Evolutionary conservation across 2,797 vertebrate genomes (phyloP).

Genomic region (Anguilla anguilla): DNA sequence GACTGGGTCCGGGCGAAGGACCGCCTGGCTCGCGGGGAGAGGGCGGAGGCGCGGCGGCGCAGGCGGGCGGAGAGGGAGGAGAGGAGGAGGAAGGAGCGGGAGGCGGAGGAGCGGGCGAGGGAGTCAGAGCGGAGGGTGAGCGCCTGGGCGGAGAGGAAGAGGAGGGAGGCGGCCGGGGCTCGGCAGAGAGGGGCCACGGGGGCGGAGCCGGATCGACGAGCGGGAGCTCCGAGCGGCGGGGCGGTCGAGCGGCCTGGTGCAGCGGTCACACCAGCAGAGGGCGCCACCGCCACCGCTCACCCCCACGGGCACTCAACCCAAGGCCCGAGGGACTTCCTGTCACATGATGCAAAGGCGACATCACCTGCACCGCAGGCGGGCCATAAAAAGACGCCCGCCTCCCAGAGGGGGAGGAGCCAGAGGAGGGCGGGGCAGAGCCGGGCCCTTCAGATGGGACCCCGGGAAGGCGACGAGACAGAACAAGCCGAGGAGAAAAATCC

Average conservation of each 20-base stretch:
- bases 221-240: neutral
- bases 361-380: neutral
- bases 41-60: neutral
- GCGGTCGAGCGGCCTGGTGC: neutral
- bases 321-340: neutral
- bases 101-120: slow-evolving; percentile 19
- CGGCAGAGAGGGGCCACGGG: neutral
- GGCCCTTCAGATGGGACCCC: neutral
- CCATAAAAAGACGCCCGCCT: neutral
- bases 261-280: neutral
- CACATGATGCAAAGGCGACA: neutral
- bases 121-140: slow-evolving; percentile 31
- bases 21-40: neutral
- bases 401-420: neutral
- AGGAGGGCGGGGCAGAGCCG: neutral
- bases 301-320: neutral
- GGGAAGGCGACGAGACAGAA: neutral
- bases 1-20: slow-evolving; percentile 19
- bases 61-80: neutral
- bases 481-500: neutral
- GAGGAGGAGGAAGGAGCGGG: neutral
- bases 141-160: slow-evolving; percentile 32
- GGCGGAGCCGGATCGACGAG: neutral
- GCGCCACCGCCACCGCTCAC: neutral
- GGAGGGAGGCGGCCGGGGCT: neutral